Conservation (phyloP, 2,113 vertebrate genomes). For the Lepus timidus region DNA sequence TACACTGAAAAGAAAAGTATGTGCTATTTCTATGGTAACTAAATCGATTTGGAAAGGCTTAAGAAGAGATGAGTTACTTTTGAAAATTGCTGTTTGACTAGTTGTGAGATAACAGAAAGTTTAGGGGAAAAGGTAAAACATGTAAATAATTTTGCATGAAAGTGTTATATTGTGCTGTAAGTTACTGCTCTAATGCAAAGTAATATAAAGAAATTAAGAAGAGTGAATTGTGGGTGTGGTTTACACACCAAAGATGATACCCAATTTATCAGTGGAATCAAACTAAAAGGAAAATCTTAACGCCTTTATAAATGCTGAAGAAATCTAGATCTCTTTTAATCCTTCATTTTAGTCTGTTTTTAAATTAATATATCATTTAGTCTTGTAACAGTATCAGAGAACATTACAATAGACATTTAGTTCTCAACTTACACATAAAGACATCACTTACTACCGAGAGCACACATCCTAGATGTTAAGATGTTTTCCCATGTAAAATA, state of each 20-base stretch:
- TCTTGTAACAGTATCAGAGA: neutral
- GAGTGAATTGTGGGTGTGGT: accelerated
- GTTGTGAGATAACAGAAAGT: neutral
- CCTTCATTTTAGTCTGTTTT: neutral
- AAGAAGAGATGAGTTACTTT: neutral
- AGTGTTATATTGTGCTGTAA: neutral
- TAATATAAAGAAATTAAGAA: neutral
- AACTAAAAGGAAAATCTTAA: neutral
- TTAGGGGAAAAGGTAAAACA: neutral
- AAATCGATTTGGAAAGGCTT: conserved; percentile 16
- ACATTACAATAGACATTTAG: neutral
- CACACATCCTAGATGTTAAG: neutral
- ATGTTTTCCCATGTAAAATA: neutral
- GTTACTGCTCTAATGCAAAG: neutral
- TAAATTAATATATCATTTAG: neutral
- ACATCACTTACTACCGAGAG: neutral
- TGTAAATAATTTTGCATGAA: neutral
- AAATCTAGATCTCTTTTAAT: neutral
- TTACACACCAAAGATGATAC: neutral
- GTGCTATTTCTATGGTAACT: neutral
- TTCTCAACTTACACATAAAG: neutral
- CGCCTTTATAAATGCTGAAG: neutral
- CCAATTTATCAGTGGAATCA: neutral
- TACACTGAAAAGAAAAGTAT: neutral
- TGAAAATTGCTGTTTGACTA: neutral